Evolutionary conservation across 2,888 invertebrate genomes (phyloP).

Genomic region (Drosophila mayaguana): DNA sequence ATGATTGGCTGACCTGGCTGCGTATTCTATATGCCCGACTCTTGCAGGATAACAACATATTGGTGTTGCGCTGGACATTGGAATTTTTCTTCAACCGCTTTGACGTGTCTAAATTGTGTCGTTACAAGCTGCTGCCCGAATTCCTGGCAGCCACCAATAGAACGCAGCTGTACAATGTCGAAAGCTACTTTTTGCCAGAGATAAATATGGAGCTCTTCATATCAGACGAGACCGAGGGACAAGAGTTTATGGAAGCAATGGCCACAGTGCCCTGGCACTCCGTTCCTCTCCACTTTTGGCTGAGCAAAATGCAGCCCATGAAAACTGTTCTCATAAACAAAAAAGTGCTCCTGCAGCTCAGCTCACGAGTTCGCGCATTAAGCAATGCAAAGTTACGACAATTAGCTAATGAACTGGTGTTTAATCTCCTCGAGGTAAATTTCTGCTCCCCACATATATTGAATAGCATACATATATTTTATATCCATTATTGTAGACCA

Average conservation of each 20-base stretch:
- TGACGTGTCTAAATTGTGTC: slow-evolving; percentile 44
- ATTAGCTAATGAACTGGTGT: slow-evolving; percentile 15
- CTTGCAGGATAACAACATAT: slow-evolving; percentile 76
- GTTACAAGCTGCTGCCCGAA: slow-evolving; percentile 50
- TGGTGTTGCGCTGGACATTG: slow-evolving; percentile 82
- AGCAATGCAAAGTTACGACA: slow-evolving; percentile 67
- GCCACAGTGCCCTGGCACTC: slow-evolving; percentile 78
- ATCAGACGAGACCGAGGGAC: slow-evolving; percentile 4
- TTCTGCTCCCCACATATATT: background rate
- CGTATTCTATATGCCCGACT: slow-evolving; percentile 72
- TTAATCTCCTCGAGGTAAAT: slow-evolving; percentile 45
- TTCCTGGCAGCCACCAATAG: slow-evolving; percentile 79
- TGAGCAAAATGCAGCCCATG: slow-evolving; percentile 39
- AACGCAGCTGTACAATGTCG: slow-evolving; percentile 76
- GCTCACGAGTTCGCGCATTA: slow-evolving; percentile 65
- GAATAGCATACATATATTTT: background rate
- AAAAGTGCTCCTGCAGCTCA: slow-evolving; percentile 59
- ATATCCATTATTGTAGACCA: slow-evolving; percentile 9
- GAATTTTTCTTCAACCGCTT: slow-evolving; percentile 65
- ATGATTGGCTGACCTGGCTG: slow-evolving; percentile 52
- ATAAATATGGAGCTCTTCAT: slow-evolving; percentile 49
- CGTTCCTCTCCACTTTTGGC: slow-evolving; percentile 78
- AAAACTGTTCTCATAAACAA: slow-evolving; percentile 17
- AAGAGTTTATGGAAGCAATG: slow-evolving; percentile 33
- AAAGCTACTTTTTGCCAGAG: slow-evolving; percentile 48